A percentile compares a stretch with the other conserved stretches of the same genome.
These are phyloP conservation scores for Eilema sororculum DNA, from an alignment of 2,888 invertebrate species.

Conservation along the genomic window DNA sequence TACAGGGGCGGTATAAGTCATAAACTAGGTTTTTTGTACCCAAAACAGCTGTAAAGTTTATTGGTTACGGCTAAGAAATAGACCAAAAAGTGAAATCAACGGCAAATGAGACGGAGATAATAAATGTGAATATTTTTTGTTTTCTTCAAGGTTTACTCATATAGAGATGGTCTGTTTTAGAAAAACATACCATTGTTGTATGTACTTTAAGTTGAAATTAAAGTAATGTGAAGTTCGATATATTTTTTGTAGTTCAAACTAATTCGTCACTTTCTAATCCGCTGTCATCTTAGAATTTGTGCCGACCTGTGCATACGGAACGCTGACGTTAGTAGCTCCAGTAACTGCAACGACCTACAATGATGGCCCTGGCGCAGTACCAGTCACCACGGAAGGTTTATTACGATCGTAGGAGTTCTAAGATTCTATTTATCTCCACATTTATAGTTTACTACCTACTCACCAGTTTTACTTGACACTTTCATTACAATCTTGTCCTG, in stretches of 20 bases:
- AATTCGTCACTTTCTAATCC: slow-evolving; percentile 46
- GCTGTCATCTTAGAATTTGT: slow-evolving; percentile 47
- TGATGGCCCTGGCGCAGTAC: slow-evolving; percentile 58
- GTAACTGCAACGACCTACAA: slow-evolving; percentile 61
- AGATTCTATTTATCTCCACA: slow-evolving; percentile 43
- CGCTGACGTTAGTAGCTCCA: slow-evolving; percentile 50
- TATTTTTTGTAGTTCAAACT: slow-evolving; percentile 28
- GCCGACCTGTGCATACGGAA: slow-evolving; percentile 49
- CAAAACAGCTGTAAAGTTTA: slow-evolving; percentile 13
- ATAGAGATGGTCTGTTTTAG: background rate
- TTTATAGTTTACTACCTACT: slow-evolving; percentile 44
- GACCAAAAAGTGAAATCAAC: slow-evolving; percentile 6
- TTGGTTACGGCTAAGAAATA: slow-evolving; percentile 9
- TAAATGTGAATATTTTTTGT: background rate
- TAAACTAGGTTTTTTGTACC: slow-evolving; percentile 35
- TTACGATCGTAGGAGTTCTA: slow-evolving; percentile 52
- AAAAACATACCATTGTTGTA: slow-evolving; percentile 8
- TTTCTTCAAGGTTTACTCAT: background rate
- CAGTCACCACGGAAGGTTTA: slow-evolving; percentile 58
- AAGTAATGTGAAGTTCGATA: slow-evolving; percentile 7
- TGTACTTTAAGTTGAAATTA: slow-evolving; percentile 9
- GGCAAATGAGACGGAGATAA: slow-evolving; percentile 8
- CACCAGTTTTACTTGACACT: slow-evolving; percentile 35
- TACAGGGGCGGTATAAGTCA: slow-evolving; percentile 44
- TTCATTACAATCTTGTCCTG: slow-evolving; percentile 47